These are phyloP conservation scores for Heteractis magnifica DNA, from an alignment of 92 coral and sea anemone species.

Conservation along the genomic window DNA sequence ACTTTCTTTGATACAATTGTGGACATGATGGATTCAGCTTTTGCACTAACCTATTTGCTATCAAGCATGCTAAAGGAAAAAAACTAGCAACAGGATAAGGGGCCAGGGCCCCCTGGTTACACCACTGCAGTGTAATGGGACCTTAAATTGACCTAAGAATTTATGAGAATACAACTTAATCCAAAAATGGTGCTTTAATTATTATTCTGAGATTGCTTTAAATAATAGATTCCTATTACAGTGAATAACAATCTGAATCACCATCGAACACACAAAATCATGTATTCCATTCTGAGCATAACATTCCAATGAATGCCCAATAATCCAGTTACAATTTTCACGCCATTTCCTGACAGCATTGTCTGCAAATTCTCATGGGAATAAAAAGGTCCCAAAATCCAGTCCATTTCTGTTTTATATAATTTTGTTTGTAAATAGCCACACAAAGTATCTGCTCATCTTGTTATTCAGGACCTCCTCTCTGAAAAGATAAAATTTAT, in stretches of 20 bases:
- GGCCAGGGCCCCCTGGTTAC: too few relatives aligned
- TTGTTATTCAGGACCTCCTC: conserved; percentile 66
- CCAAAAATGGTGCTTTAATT: background rate
- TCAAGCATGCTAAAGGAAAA: too few relatives aligned
- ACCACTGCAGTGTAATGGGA: too few relatives aligned
- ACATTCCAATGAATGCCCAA: background rate
- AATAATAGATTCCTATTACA: background rate
- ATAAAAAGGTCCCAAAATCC: background rate
- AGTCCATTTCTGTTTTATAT: background rate
- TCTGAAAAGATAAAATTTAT: conserved; percentile 30
- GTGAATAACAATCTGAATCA: background rate
- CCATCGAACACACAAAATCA: background rate
- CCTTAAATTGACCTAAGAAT: too few relatives aligned
- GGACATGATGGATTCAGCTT: too few relatives aligned
- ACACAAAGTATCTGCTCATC: background rate
- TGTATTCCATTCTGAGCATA: background rate
- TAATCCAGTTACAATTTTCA: background rate
- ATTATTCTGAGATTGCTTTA: background rate
- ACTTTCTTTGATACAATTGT: too few relatives aligned
- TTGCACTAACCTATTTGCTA: too few relatives aligned
- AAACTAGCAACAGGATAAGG: too few relatives aligned
- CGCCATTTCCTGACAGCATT: background rate
- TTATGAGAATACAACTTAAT: background rate
- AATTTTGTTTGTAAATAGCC: background rate
- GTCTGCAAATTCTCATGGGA: background rate